phyloP scores from a whole-genome alignment of 2,113 vertebrate species.

The Neogale vison region DNA sequence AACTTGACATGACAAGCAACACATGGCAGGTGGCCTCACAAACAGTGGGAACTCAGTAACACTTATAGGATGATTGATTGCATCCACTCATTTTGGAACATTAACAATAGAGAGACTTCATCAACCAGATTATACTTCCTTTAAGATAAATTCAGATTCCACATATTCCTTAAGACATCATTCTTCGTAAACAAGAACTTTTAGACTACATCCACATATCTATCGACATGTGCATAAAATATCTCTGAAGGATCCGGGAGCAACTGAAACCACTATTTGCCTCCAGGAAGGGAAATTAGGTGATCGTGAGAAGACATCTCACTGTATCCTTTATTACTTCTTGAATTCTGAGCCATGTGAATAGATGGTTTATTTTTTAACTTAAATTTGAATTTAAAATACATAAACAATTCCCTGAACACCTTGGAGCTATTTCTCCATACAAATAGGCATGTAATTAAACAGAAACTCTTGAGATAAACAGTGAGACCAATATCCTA shows the following conservation, averaged over 20 bases:
- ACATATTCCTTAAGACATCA: neutral
- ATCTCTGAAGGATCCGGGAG: neutral
- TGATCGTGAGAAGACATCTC: neutral
- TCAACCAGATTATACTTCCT: neutral
- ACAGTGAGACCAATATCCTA: neutral
- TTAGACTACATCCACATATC: neutral
- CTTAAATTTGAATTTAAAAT: neutral
- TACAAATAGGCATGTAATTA: neutral
- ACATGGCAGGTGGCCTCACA: neutral
- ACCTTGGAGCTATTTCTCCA: neutral
- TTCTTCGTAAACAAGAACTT: constrained; percentile 16
- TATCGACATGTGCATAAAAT: neutral
- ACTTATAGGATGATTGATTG: neutral
- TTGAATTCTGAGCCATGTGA: neutral
- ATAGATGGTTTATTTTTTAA: neutral
- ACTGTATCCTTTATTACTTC: neutral
- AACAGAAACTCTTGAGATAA: neutral
- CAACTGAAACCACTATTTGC: constrained; percentile 6
- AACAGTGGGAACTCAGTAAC: neutral
- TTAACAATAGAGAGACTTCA: neutral
- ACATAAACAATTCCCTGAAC: neutral
- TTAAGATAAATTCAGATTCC: neutral
- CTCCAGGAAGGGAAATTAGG: neutral
- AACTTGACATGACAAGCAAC: neutral
- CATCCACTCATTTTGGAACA: neutral